phyloP scores from a whole-genome alignment of 2,113 vertebrate species.

The Plecturocebus donacophilus region DNA sequence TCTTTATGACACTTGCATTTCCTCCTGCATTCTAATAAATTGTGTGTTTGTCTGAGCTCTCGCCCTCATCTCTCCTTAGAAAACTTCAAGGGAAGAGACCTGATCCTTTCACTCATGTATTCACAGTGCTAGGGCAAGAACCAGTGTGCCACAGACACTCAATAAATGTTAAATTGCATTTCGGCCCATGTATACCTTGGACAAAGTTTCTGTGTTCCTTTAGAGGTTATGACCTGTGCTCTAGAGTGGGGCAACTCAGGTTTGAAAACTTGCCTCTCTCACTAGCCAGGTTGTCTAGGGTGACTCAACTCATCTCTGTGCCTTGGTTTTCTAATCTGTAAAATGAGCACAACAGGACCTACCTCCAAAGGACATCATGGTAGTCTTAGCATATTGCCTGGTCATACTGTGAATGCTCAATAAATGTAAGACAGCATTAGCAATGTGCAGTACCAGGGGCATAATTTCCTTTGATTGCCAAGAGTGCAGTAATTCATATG shows the following conservation, averaged over 20 bases:
- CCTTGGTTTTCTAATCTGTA: neutral
- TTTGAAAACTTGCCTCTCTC: neutral
- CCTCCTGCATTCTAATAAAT: neutral
- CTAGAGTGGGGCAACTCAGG: neutral
- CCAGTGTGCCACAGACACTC: neutral
- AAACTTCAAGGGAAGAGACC: neutral
- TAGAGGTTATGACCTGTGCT: neutral
- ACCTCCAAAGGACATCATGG: neutral
- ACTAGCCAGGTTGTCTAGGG: neutral
- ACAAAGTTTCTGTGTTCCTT: neutral
- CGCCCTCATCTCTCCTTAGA: neutral
- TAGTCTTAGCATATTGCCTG: neutral
- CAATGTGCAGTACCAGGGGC: neutral
- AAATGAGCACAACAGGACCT: neutral
- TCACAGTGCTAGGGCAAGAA: neutral
- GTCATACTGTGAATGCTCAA: neutral
- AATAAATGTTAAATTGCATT: neutral
- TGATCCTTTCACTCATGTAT: neutral
- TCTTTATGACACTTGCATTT: neutral
- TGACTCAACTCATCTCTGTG: neutral
- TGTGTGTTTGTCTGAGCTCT: neutral
- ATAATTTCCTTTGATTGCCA: neutral
- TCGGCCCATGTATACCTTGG: neutral
- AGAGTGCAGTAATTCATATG: neutral
- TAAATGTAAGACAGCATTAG: neutral